Evolutionary conservation across 2,797 vertebrate genomes (phyloP), one percentile per base, ranked within the genome.

Genomic region (Fundulus diaphanus): DNA sequence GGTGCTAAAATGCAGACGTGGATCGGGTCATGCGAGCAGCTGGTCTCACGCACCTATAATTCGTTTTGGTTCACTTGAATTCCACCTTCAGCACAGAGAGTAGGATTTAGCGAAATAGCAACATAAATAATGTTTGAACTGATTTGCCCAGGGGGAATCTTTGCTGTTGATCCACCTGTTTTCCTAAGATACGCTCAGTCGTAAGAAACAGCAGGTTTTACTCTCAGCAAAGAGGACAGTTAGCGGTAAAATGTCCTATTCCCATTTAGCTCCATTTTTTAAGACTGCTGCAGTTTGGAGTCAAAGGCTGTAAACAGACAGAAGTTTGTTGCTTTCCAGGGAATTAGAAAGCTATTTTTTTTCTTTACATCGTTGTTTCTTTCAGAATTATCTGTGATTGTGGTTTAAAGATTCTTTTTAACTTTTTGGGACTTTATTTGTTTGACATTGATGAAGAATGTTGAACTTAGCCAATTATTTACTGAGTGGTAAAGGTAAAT

Each of bases 161-260:
- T 54, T 70, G 44, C 48, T 69, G 90, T 91, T 51, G 86, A 92
- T 83, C 66, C 56, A 1, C 54, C 74, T 1, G 13, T 73, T 70
- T 79, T 72, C 49, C 37, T 84, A 82, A 92, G 86, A 82, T 89
- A 91, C 88, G 82, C 72, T 73, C 71, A 79, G 88, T 89, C 91
- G 61, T 73, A 68, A 84, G 51, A 82, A 89, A 87, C 74, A 86
- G 74, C 82, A 76, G 67, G 44, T 74, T 79, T 86, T 77, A 80
- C 68, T 84, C 80, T 63, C 42, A 76, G 82, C 80, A 86, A 83
- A 61, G 44, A 72, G 7, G 22, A 51, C 49, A 5, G 56, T 35
- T 51, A 46, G 76, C 52, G 27, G 0, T 59, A 74, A 83, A 67
- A 77, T 72, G 84, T 77, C 70, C 86, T 80, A 87, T 87, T 87